Conservation (phyloP, 2,797 vertebrate genomes). For the Mycteria americana region DNA sequence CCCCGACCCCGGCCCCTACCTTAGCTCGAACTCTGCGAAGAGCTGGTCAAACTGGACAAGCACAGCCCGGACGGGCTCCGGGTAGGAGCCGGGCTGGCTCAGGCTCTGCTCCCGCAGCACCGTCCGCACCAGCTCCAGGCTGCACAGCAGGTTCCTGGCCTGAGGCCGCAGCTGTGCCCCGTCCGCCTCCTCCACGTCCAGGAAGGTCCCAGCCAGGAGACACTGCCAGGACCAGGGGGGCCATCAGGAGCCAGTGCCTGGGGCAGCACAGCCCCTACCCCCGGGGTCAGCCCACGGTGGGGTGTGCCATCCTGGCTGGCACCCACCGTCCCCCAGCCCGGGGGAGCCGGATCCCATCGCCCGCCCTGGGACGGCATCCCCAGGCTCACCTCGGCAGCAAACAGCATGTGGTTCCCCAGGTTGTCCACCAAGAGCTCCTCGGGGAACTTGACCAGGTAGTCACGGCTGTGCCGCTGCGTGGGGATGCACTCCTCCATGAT, state of each 20-base stretch:
- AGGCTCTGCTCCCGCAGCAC: slow-evolving; percentile 75
- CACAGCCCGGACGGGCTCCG: slow-evolving; percentile 41
- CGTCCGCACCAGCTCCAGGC: slow-evolving; percentile 67
- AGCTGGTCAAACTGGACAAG: slow-evolving; percentile 71
- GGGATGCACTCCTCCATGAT: slow-evolving; percentile 77
- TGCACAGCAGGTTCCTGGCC: slow-evolving; percentile 69
- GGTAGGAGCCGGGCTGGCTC: slow-evolving; percentile 56
- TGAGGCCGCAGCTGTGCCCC: slow-evolving; percentile 66
- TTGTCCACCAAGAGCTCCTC: slow-evolving; percentile 74
- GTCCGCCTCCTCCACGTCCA: slow-evolving; percentile 71
- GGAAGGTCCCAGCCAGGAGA: slow-evolving; percentile 72
- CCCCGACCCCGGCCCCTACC: neutral
- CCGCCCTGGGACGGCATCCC: fast-evolving
- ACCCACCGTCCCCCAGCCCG: fast-evolving
- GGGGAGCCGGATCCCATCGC: fast-evolving
- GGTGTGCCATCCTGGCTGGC: neutral
- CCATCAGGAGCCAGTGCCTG: neutral
- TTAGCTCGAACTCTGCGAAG: slow-evolving; percentile 73
- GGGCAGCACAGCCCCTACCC: neutral
- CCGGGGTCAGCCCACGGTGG: fast-evolving
- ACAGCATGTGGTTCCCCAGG: slow-evolving; percentile 74
- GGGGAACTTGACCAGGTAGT: slow-evolving; percentile 76
- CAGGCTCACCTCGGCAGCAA: slow-evolving; percentile 72
- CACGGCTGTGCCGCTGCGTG: slow-evolving; percentile 65
- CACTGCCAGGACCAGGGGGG: slow-evolving; percentile 40